Base-by-base conservation (phyloP, 2,888 invertebrate species). In the Chirona hameri region DNA sequence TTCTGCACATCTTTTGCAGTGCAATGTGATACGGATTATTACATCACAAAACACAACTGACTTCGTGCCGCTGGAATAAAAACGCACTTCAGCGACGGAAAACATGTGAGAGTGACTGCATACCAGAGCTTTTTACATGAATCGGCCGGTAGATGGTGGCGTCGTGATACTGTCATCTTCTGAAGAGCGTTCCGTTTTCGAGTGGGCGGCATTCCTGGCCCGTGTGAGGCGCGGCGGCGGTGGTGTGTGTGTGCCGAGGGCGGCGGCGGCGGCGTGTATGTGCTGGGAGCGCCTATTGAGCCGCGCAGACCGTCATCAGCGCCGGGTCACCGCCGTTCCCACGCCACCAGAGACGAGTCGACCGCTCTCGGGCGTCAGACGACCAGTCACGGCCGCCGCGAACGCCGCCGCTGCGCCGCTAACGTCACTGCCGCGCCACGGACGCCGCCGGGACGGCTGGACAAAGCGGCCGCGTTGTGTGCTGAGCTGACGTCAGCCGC, bases 381-480 rank as follows among this genome's bases (percentile, higher is more conserved):
- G 72, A 72, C 72, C 21, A 76, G 76, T 76, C 76, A 76, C 31
- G 76, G 76, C 76, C 76, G 72, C 24, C 72, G 72, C 31, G 29
- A 10, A 14, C 31, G 72, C 72, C 18, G 29, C 72, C 31, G 31
- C 12, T 7, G 60, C 60, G 60, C 60, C 60, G 24, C 60, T n/a
- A 52, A 52, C 52, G 52, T 52, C 52, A 18, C 52, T 12, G 52
- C 52, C 52, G 52, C 21, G 60, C n/a, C 60, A 60, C 7, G 12
- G 24, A 14, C 69, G 69, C 29, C 29, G 69, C 29, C 29, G 29
- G 12, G 69, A 29, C 29, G 69, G 69, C 29, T 12, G 69, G n/a
- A 29, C 29, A 29, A 29, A 27, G 69, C 69, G 69, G 39, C 39
- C 29, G n/a, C 29, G 69, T 12, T 69, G 29, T 27, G 9, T n/a